These are phyloP conservation scores for Mycteria americana DNA, from an alignment of 2,797 vertebrate species.

Conservation along the genomic window DNA sequence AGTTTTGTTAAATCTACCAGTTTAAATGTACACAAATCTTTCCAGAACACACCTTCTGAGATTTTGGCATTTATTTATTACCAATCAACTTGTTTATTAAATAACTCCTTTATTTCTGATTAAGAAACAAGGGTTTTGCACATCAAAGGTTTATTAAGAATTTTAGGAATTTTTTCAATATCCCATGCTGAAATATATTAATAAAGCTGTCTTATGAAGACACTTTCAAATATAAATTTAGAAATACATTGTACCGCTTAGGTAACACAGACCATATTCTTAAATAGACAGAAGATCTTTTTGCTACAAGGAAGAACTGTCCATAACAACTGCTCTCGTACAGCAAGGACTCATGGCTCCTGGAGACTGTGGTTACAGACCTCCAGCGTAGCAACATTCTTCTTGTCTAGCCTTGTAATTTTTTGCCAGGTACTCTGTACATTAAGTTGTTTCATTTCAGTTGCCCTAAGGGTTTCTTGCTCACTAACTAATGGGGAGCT, in stretches of 20 bases:
- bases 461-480: constrained; percentile 40
- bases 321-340: background rate
- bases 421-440: constrained; percentile 48
- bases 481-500: constrained; percentile 50
- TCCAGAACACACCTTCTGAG: background rate
- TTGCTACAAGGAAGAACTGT: background rate
- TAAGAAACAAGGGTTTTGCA: background rate
- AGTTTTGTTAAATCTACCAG: background rate
- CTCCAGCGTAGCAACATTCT: constrained; percentile 17
- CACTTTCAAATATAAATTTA: background rate
- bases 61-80: background rate
- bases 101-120: background rate
- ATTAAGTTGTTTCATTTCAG: constrained; percentile 47
- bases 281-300: background rate
- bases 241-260: background rate
- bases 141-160: background rate
- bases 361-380: constrained; percentile 18
- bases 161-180: background rate
- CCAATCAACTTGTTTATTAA: background rate
- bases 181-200: background rate
- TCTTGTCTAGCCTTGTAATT: constrained; percentile 36
- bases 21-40: background rate
- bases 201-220: background rate
- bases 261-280: background rate
- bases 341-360: background rate